Evolutionary conservation across 2,888 invertebrate genomes (phyloP).

Genomic region (Leptodirus hochenwartii): DNA sequence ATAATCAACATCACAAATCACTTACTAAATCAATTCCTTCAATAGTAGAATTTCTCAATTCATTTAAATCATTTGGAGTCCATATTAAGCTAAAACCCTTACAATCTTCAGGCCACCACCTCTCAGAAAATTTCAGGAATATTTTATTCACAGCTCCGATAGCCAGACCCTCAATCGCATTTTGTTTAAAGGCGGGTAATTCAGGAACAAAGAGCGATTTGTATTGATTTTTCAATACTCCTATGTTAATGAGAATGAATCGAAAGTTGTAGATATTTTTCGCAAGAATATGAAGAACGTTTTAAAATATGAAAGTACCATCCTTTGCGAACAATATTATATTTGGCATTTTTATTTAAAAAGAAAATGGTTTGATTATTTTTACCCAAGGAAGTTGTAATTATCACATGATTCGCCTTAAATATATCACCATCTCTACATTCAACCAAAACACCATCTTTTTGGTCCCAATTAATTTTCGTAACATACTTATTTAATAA

Average conservation of each 20-base stretch:
- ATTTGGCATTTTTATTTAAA: too few relatives aligned
- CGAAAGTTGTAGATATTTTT: too few relatives aligned
- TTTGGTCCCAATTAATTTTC: conserved; percentile 19
- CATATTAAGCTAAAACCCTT: conserved; percentile 38
- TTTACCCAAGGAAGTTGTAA: conserved; percentile 49
- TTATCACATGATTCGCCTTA: conserved; percentile 41
- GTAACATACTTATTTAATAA: conserved; percentile 22
- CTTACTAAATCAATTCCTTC: conserved; percentile 12
- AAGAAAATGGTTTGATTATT: too few relatives aligned
- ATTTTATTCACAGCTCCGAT: conserved; percentile 53
- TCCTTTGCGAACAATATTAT: too few relatives aligned
- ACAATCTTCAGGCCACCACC: conserved; percentile 42
- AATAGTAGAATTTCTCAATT: conserved; percentile 18
- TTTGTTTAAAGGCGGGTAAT: conserved; percentile 33
- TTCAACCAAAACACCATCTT: conserved; percentile 24
- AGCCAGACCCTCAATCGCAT: conserved; percentile 36
- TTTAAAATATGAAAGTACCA: too few relatives aligned
- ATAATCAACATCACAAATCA: conserved; percentile 1
- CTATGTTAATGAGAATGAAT: too few relatives aligned
- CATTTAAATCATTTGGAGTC: conserved; percentile 30
- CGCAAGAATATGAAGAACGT: too few relatives aligned
- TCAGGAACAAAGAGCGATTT: conserved; percentile 34
- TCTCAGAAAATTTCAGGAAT: conserved; percentile 37
- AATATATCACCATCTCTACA: conserved; percentile 34
- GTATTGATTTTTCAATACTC: conserved; percentile 42